Evolutionary conservation across 2,888 invertebrate genomes (phyloP).

Genomic region (Atherix ibis): DNA sequence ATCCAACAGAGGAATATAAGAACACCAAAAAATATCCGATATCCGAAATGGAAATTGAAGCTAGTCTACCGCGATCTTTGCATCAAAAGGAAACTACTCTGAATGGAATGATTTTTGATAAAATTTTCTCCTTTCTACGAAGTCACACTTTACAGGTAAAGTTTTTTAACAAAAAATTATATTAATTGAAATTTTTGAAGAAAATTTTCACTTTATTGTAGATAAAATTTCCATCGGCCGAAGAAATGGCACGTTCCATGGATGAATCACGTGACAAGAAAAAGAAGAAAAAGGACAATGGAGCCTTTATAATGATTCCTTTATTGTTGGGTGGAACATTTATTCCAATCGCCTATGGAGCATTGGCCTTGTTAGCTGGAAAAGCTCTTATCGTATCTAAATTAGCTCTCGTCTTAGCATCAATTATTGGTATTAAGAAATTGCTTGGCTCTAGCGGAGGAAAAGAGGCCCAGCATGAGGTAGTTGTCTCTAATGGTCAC

Average conservation of each 20-base stretch:
- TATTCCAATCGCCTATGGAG: conserved; percentile 68
- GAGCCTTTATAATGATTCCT: conserved; percentile 60
- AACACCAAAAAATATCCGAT: conserved; percentile 14
- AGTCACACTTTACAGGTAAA: conserved; percentile 62
- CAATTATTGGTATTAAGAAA: conserved; percentile 73
- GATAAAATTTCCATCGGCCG: conserved; percentile 58
- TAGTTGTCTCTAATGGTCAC: conserved; percentile 54
- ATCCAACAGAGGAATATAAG: conserved; percentile 21
- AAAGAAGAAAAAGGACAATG: conserved; percentile 45
- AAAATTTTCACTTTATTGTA: conserved; percentile 23
- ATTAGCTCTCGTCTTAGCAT: conserved; percentile 63
- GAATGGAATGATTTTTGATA: conserved; percentile 59
- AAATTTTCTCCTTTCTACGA: conserved; percentile 56
- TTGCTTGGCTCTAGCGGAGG: conserved; percentile 51
- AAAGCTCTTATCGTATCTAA: conserved; percentile 76
- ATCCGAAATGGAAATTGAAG: conserved; percentile 49
- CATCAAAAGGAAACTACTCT: conserved; percentile 56
- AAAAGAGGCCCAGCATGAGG: conserved; percentile 48
- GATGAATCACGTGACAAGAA: conserved; percentile 43
- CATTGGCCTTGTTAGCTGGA: conserved; percentile 64
- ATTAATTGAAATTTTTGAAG: neutral
- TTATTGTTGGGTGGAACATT: conserved; percentile 64
- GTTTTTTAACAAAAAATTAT: conserved; percentile 5
- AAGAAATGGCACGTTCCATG: conserved; percentile 43
- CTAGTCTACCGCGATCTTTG: conserved; percentile 53